A percentile compares a stretch with the other conserved stretches of the same genome.
These are phyloP conservation scores for Campaea margaritaria DNA, from an alignment of 2,888 invertebrate genomes.

Conservation along the genomic window DNA sequence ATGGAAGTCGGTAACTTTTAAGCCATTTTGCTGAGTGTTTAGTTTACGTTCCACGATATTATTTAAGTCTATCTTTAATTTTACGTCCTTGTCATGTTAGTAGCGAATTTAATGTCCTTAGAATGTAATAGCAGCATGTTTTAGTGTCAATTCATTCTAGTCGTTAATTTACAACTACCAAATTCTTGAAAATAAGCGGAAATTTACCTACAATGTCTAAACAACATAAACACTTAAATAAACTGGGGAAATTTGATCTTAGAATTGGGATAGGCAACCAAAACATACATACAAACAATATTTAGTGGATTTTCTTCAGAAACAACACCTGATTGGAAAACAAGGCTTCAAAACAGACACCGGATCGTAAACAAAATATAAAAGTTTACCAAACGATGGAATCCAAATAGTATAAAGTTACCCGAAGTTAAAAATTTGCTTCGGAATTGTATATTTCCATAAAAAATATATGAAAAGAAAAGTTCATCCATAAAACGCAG, in stretches of 20 bases:
- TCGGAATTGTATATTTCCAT: constrained; percentile 12
- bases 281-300: constrained; percentile 8
- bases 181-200: too few species aligned
- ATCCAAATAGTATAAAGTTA: constrained; percentile 28
- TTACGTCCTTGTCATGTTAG: too few species aligned
- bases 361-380: constrained; percentile 28
- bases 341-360: constrained; percentile 23
- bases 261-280: constrained; percentile 1
- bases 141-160: too few species aligned
- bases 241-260: constrained; percentile 9
- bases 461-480: constrained; percentile 9
- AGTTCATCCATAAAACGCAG: constrained; percentile 1
- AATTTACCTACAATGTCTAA: too few species aligned
- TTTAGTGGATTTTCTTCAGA: constrained; percentile 19
- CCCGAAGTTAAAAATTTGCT: constrained; percentile 21
- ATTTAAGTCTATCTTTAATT: too few species aligned
- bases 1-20: too few species aligned
- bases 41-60: too few species aligned
- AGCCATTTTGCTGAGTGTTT: too few species aligned
- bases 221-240: background rate
- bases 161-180: too few species aligned
- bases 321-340: constrained; percentile 17
- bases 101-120: too few species aligned
- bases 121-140: too few species aligned
- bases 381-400: constrained; percentile 20